A percentile compares a stretch with the other conserved stretches of the same genome.
phyloP scores from a whole-genome alignment of 2,888 invertebrate species.

The Podabrus alpinus region DNA sequence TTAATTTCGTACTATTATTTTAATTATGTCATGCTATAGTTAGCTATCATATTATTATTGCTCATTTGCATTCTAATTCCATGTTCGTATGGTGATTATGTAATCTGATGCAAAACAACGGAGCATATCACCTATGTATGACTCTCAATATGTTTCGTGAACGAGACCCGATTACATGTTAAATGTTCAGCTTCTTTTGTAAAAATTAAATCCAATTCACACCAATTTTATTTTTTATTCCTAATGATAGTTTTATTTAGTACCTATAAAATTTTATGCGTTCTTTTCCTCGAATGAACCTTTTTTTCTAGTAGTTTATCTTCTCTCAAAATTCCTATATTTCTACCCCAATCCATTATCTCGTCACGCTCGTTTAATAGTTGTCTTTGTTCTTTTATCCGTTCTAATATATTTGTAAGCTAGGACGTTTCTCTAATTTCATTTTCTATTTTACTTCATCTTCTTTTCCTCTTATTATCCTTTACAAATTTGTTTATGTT shows the following conservation, averaged over 20 bases:
- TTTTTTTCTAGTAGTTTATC: background rate
- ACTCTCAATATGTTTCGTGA: background rate
- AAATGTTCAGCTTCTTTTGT: background rate
- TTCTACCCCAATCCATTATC: background rate
- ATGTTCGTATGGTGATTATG: conserved; percentile 9
- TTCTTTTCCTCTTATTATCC: background rate
- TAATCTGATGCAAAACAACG: conserved; percentile 11
- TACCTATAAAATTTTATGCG: background rate
- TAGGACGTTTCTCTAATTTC: background rate
- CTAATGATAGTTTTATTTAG: background rate
- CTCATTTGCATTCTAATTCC: conserved; percentile 14
- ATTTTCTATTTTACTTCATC: background rate
- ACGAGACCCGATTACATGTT: background rate
- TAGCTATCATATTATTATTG: conserved; percentile 4
- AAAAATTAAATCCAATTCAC: background rate
- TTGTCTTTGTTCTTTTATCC: background rate
- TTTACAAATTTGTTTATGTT: background rate
- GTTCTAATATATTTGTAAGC: background rate
- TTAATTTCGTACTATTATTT: background rate
- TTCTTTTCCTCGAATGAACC: background rate
- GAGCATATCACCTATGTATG: conserved; percentile 10
- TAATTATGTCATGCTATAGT: background rate
- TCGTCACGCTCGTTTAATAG: background rate
- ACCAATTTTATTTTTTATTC: background rate
- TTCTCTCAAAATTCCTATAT: background rate